Evolutionary conservation across 2,797 vertebrate genomes (phyloP), one percentile per base, ranked within the genome.

Genomic region (Rhinatrema bivittatum): DNA sequence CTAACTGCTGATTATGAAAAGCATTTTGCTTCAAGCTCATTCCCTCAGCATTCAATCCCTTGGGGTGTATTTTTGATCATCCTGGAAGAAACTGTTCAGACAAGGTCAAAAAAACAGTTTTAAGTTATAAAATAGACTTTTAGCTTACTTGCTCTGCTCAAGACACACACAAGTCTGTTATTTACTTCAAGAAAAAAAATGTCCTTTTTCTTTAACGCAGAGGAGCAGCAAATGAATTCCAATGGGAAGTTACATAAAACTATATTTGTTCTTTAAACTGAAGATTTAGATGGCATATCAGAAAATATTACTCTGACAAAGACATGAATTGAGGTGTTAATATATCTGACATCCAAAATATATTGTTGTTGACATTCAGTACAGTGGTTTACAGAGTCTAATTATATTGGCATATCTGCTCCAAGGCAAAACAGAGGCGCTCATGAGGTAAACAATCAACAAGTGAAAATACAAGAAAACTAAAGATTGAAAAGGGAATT

Each of bases 1-100:
- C 50, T 41, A 60, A 60, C 60, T 43, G 25, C 40, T 68, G 42
- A 54, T 50, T 6, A 3, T 34, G 52, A 31, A 42, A 51, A 51
- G 10, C 33, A 39, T 65, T 74, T 68, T 56, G n/a, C 40, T 73
- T 64, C 36, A 36, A 53, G 25, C 14, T 53, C 7, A 26, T 52
- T 62, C 18, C 22, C 29, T 27, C 6, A 20, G n/a, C 19, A 45
- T 50, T 22, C 41, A 56, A 32, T 60, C 31, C 32, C 32, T 32
- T 34, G 29, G 29, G 44, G 15, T 54, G 62, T 20, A 15, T 53
- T 64, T 61, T 42, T 32, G 17, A 48, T 33, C 12, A 37, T 50
- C 32, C 54, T 60, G 11, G 44, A 45, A 59, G 23, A 27, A 62
- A 42, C 22, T 52, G 15, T 15, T 43, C 32, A 59, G 46, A 41